Evolutionary conservation across 2,113 vertebrate species (phyloP), one percentile per base, ranked within the genome.

Genomic region (Phalacrocorax brasilianus): DNA sequence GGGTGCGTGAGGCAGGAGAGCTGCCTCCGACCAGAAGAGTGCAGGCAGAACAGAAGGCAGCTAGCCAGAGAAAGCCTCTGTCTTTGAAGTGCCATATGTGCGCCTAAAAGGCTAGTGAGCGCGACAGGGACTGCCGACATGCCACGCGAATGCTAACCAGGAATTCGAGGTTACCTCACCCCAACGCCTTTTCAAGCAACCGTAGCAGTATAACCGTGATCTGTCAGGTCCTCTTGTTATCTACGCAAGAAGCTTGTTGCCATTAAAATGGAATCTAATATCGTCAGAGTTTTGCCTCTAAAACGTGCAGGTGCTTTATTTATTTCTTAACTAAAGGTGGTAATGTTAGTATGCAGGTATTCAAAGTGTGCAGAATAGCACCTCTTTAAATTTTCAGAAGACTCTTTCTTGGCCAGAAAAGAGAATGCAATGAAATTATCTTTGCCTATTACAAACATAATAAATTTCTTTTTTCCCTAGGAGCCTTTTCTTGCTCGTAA

Each of bases 371-470:
- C 12, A 72, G 53, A 84, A 80, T 33, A 44, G 1, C 1, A 14
- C 1, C 20, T 5, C 12, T 55, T 45, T 14, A 74, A 32, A 50
- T 72, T 79, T 89, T 14, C 12, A 44, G 21, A 67, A 52, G 7
- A 28, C 1, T 53, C 10, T 66, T 92, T 66, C 30, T 66, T 53
- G 15, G 6, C 3, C 9, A 62, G 52, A 81, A 67, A 56, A 18
- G 2, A 62, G 12, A 20, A 52, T 24, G 9, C 4, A 67, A 22
- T 30, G 7, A 71, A 82, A 61, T 67, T 53, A n/a, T 27, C 9
- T 40, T 30, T 72, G 23, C 24, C 47, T 67, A 11, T 26, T 45
- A 15, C 6, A 45, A 18, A 40, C 8, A 35, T 0, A 1, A 1
- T 35, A 56, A 40, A 55, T 42, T 77, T 52, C 1, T 2, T 68